These are phyloP conservation scores for Chelonoidis abingdonii DNA, from an alignment of 2,113 vertebrate species.

Conservation along the genomic window DNA sequence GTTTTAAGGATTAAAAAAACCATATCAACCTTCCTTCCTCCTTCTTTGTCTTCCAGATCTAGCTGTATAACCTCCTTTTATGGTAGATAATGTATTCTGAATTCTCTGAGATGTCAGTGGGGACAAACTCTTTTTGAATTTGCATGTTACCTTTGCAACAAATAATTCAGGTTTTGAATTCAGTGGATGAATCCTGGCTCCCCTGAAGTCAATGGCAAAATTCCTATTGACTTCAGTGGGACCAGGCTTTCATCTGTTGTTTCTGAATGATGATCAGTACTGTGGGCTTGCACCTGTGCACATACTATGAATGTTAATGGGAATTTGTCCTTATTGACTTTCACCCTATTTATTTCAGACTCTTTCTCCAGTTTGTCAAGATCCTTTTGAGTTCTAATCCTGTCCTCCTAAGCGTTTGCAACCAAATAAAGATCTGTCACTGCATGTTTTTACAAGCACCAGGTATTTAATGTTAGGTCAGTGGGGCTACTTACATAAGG, in stretches of 20 bases:
- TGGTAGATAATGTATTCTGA: not conserved
- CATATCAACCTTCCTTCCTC: not conserved
- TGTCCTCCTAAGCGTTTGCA: too few species aligned
- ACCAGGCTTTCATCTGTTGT: not conserved
- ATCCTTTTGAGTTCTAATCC: too few species aligned
- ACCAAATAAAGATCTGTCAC: not conserved
- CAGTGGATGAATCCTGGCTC: not conserved
- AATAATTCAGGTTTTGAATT: not conserved
- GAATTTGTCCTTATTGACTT: not conserved
- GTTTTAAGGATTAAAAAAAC: not conserved
- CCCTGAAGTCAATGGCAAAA: not conserved
- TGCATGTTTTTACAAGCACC: not conserved
- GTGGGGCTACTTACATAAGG: not conserved
- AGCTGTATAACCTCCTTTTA: not conserved
- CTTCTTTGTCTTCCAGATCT: too few species aligned
- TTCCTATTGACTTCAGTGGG: not conserved
- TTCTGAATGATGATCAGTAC: not conserved
- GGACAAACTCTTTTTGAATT: not conserved
- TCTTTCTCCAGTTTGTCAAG: too few species aligned
- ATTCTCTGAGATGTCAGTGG: not conserved
- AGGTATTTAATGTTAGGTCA: not conserved
- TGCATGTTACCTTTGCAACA: not conserved
- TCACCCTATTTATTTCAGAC: not conserved
- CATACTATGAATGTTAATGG: not conserved
- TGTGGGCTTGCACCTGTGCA: not conserved